Evolutionary conservation across 2,888 invertebrate species (phyloP), one percentile per base, ranked within the genome.

Genomic region (Phyllotreta cruciferae): DNA sequence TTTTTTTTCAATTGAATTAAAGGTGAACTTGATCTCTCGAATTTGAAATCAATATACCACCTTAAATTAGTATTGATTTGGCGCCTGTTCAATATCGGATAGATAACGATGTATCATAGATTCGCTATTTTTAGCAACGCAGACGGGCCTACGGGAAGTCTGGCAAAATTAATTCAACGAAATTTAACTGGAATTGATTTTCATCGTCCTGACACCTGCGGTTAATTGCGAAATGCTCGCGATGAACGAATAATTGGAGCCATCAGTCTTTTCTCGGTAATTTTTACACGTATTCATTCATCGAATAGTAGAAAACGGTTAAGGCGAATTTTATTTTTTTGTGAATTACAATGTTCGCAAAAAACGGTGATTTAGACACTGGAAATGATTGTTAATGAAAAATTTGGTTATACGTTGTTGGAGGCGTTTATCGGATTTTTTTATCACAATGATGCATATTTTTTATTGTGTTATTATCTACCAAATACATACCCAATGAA

Each of bases 101-200:
- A 24, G 24, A 50, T 37, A 47, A 37, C n/a, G n/a, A n/a, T n/a
- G 8, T 45, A 60, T 50, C 55, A 62, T 62, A 44, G 56, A 66
- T 66, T 62, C 49, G 47, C 54, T 66, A 66, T 66, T 66, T 66
- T 60, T 62, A 66, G 60, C 56, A 60, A 52, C 55, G 11, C n/a
- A 37, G 11, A 52, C 49, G 13, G 62, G 41, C 42, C 50, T 52
- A 50, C 45, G 42, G 55, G 41, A 47, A 41, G 9, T 0, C 54
- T 45, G 45, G 35, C 54, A 24, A 7, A 41, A 36, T 36, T 53
- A 53, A 47, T 50, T 53, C 56, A 45, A 41, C 13, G 38, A 38
- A 47, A 39, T 54, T 37, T 57, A 50, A 47, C 13, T 63, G 47
- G 42, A 39, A 63, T 60, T 63, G 39, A 56, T 67, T 52, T 37